Conservation (phyloP, 1,140 invertebrate species). For the Steinernema khuongi region DNA sequence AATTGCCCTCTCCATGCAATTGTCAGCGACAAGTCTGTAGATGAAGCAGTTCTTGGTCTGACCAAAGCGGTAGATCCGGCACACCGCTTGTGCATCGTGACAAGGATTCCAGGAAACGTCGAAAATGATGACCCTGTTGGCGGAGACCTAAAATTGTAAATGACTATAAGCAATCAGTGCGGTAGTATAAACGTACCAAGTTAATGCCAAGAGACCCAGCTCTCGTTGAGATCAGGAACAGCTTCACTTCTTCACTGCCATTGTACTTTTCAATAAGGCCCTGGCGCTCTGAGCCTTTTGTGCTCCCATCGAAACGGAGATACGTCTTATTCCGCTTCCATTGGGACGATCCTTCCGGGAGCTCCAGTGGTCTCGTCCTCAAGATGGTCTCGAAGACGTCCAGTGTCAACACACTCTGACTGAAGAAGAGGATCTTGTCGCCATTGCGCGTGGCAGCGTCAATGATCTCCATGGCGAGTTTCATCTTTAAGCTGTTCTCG, state of each 20-base stretch:
- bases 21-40: slow-evolving; percentile 91
- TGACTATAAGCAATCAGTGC: no score
- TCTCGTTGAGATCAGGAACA: slow-evolving; percentile 93
- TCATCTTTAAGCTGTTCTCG: slow-evolving; percentile 90
- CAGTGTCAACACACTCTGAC: slow-evolving; percentile 87
- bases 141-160: slow-evolving; percentile 66
- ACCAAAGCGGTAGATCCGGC: slow-evolving; percentile 90
- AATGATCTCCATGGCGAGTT: slow-evolving; percentile 84
- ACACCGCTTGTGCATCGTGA: slow-evolving; percentile 90
- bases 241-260: slow-evolving; percentile 72
- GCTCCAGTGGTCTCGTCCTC: slow-evolving; percentile 66
- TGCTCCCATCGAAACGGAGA: slow-evolving; percentile 89
- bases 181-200: slow-evolving; percentile 66
- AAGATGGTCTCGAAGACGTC: slow-evolving; percentile 95
- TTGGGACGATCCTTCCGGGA: slow-evolving; percentile 60
- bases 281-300: slow-evolving; percentile 83
- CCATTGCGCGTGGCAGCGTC: slow-evolving; percentile 78
- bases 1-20: slow-evolving; percentile 91
- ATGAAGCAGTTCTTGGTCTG: slow-evolving; percentile 89
- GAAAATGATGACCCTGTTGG: slow-evolving; percentile 91
- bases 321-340: slow-evolving; percentile 84
- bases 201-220: slow-evolving; percentile 96
- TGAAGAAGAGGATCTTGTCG: slow-evolving; percentile 90
- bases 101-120: slow-evolving; percentile 99
- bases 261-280: slow-evolving; percentile 96